Conservation (phyloP, 2,888 invertebrate species). For the Dryocosmus kuriphilus region DNA sequence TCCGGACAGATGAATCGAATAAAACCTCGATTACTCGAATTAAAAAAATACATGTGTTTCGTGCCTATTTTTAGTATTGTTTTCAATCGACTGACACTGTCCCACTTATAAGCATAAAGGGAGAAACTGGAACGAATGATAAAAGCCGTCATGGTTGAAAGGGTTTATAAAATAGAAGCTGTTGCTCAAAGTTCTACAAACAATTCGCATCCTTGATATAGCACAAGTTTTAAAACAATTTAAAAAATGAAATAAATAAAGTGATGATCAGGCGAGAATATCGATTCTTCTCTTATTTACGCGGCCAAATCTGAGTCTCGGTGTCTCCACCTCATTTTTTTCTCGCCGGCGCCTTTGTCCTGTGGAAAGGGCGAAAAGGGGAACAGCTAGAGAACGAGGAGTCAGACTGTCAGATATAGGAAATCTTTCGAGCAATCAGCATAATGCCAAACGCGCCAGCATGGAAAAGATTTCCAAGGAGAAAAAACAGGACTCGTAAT, state of each 20-base stretch:
- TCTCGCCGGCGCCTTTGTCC: background rate
- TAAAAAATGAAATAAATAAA: background rate
- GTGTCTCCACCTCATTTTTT: background rate
- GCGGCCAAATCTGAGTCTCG: background rate
- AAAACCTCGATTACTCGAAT: background rate
- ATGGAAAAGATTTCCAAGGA: slow-evolving; percentile 23
- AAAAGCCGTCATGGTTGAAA: slow-evolving; percentile 28
- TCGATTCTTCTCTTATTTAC: slow-evolving; percentile 9
- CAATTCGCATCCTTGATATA: background rate
- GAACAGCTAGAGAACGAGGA: background rate
- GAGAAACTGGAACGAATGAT: slow-evolving; percentile 31
- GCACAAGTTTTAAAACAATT: background rate
- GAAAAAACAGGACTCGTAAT: slow-evolving; percentile 19
- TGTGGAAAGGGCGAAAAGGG: background rate
- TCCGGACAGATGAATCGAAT: no score
- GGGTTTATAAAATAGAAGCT: slow-evolving; percentile 22
- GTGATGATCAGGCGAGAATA: background rate
- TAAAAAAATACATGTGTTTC: background rate
- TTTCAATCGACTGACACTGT: slow-evolving; percentile 25
- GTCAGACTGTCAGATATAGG: slow-evolving; percentile 11
- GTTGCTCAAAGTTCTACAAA: background rate
- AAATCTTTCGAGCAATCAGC: slow-evolving; percentile 26
- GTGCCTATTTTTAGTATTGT: slow-evolving; percentile 19
- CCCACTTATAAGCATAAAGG: slow-evolving; percentile 14
- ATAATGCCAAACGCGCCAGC: slow-evolving; percentile 22